Evolutionary conservation across 1,140 invertebrate species (phyloP), one percentile per base, ranked within the genome.

Genomic region (Caenorhabditis inopinata): DNA sequence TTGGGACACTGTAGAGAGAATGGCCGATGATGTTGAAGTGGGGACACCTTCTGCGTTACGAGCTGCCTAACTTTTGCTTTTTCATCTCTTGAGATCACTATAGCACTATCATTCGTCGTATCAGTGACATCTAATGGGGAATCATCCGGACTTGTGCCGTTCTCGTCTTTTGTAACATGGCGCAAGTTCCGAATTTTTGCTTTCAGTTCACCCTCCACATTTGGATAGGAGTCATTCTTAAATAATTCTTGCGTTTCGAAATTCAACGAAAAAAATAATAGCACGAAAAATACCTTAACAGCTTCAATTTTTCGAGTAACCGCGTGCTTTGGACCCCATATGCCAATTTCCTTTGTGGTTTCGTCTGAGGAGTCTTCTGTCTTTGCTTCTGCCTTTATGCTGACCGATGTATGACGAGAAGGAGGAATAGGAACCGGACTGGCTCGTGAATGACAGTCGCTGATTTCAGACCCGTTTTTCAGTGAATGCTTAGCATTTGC

Each of bases 11-110:
- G 85, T 23, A 88, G 83, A 7, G 87, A 89, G 51, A 87, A 88
- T 4, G 86, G 86, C 1, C 87, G 86, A 78, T 87, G 85, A 75
- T 87, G 85, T 83, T 76, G 85, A 47, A 76, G 82, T 12, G 82
- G 82, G 53, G 81, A 77, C 29, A 86, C 87, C 49, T 88, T 87
- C 51, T 87, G 86, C 14, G 86, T 88, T 7, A 85, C 77, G 18
- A 87, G 77, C 49, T 87, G 82, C 14, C 86, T 51, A 16, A 87
- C 83, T 81, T 76, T 83, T 1, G 86, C 86, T 35, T 76, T 49
- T 68, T 82, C 85, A 7, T 80, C 58, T 58, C 25, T 29, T n/a
- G 74, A 51, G 1, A 68, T 38, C 12, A 38, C 58, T 21, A 68
- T 74, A 23, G 21, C 42, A 35, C 58, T 79, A n/a, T 45, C 32